Percentiles rank a stretch among this genome's conserved stretches.
Evolutionary conservation across 1,140 invertebrate genomes (phyloP).

Genomic region (Cyrtorhinus lividipennis): DNA sequence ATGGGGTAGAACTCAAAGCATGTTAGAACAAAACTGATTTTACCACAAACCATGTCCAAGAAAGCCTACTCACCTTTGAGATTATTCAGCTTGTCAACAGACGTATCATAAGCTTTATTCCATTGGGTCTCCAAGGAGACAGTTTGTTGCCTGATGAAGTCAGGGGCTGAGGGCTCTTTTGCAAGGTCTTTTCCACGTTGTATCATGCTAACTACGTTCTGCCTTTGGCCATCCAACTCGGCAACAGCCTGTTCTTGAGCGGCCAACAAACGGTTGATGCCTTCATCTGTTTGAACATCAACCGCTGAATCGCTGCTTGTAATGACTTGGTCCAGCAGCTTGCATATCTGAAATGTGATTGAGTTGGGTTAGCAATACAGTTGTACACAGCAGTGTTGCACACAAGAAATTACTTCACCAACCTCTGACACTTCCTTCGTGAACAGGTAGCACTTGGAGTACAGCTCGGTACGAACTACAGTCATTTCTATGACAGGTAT

Average conservation of each 20-base stretch:
- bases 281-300: slow-evolving; percentile 53
- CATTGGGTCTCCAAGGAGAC: slow-evolving; percentile 69
- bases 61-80: slow-evolving; percentile 50
- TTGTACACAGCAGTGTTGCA: no score
- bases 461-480: slow-evolving; percentile 78
- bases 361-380: no score
- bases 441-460: slow-evolving; percentile 84
- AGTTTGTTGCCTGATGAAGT: slow-evolving; percentile 71
- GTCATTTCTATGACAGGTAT: slow-evolving; percentile 85
- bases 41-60: no score
- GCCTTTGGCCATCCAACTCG: slow-evolving; percentile 70
- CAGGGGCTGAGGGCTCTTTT: slow-evolving; percentile 60
- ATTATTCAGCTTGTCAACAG: slow-evolving; percentile 64
- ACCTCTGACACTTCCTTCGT: slow-evolving; percentile 74
- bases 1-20: slow-evolving; percentile 14
- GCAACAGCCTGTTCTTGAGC: slow-evolving; percentile 66
- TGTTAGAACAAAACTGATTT: no score
- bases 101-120: slow-evolving; percentile 74
- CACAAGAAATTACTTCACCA: no score
- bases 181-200: slow-evolving; percentile 73
- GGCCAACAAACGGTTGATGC: slow-evolving; percentile 53
- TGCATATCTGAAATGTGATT: slow-evolving; percentile 36
- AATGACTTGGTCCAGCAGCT: slow-evolving; percentile 53
- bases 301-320: slow-evolving; percentile 43
- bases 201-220: slow-evolving; percentile 75